Base-by-base conservation (phyloP, 2,888 invertebrate genomes). In the Epinotia bilunana region DNA sequence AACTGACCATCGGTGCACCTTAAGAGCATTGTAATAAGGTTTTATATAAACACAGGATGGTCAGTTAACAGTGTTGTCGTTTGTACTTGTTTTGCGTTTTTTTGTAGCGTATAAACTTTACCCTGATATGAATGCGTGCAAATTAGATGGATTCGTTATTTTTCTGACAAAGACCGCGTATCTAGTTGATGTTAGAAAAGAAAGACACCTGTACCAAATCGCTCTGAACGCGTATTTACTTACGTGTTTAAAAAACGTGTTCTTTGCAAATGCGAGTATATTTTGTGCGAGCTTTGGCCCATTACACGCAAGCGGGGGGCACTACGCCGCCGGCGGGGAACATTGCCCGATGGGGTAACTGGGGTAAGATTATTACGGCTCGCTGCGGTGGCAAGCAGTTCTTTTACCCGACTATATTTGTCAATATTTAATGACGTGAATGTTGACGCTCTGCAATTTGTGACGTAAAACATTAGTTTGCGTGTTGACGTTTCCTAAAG, bases 341-440 rank as follows among this genome's bases (percentile, higher is more conserved):
- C 33, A 33, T 49, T 20, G 33, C 65, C 64, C 70, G 60, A 33
- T 74, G 69, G 74, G 74, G 74, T 74, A 57, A 64, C 18, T 74
- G 69, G 74, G 74, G 74, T 74, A 60, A 70, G 64, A 28, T 70
- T 74, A 72, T 64, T 64, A 64, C 72, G 20, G 57, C 58, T 46
- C 43, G 46, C 43, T 43, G 63, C 57, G 43, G 69, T 43, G 39
- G 43, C 57, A 49, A 53, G 53, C 61, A 61, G n/a, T 72, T 72
- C 72, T 72, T 68, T 68, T 39, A 68, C 28, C 6, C 16, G 43
- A 64, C 46, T 64, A 3, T 43, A 63, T 49, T 49, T 53, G 28
- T 28, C 65, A 28, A 53, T 39, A 18, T 67, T 67, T 7, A 67
- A 55, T 20, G 18, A 55, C 33, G 55, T 33, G n/a, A 28, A 65